Conservation (phyloP, 2,888 invertebrate species). For the Dolichopus griseipennis region DNA sequence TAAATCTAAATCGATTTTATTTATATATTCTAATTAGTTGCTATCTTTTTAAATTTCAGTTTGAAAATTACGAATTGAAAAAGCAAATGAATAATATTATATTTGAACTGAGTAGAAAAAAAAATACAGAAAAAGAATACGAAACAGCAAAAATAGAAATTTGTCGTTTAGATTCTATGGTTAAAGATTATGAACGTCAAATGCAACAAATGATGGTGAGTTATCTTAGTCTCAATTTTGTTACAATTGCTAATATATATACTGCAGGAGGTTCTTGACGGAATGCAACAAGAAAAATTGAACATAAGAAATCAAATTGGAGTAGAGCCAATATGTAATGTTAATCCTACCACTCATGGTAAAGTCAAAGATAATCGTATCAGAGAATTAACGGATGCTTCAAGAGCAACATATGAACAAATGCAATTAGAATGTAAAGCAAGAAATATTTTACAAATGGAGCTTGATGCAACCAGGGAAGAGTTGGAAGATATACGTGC, state of each 20-base stretch:
- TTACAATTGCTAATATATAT: neutral
- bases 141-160: neutral
- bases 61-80: too few species aligned
- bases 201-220: conserved; percentile 31
- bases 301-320: neutral
- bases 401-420: conserved; percentile 32
- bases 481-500: neutral
- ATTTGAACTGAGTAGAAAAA: neutral
- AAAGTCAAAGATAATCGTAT: conserved; percentile 24
- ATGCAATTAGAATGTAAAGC: conserved; percentile 21
- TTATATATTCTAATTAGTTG: too few species aligned
- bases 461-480: conserved; percentile 5
- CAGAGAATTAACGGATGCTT: conserved; percentile 33
- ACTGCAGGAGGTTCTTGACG: neutral
- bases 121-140: neutral
- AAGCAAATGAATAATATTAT: too few species aligned
- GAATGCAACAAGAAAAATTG: neutral
- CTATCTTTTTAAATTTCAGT: too few species aligned
- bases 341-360: neutral
- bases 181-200: conserved; percentile 32
- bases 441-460: conserved; percentile 11
- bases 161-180: conserved; percentile 17
- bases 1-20: too few species aligned
- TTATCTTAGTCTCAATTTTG: conserved; percentile 8
- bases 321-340: neutral